Conservation (phyloP, 64 coral and sea anemone species). For the Orbicella faveolata region DNA sequence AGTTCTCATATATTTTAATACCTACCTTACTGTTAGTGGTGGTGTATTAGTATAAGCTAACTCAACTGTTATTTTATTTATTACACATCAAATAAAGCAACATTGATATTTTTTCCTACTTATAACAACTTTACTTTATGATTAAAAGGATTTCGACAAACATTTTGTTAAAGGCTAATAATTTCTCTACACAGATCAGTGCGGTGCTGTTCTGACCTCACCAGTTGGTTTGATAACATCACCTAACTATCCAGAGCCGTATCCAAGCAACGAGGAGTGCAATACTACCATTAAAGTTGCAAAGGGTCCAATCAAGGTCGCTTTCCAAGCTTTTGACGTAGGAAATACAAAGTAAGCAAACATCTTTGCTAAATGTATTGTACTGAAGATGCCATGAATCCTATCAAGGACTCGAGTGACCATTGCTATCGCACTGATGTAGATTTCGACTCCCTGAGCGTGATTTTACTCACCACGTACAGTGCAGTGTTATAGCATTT, state of each 20-base stretch:
- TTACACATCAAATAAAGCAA: no score
- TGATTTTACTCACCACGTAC: no score
- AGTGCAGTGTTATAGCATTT: no score
- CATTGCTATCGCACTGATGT: no score
- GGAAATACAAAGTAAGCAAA: conserved; percentile 77
- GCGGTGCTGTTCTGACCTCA: conserved; percentile 85
- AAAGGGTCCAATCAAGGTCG: conserved; percentile 84
- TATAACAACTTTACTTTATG: not conserved
- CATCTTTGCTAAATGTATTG: not conserved
- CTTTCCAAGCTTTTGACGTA: conserved; percentile 95
- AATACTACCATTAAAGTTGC: conserved; percentile 88
- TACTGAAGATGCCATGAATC: no score
- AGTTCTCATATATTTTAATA: no score
- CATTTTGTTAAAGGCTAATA: not conserved
- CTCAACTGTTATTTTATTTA: no score
- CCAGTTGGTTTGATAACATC: conserved; percentile 91
- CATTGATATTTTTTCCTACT: not conserved
- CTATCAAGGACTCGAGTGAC: no score
- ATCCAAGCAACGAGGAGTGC: conserved; percentile 92
- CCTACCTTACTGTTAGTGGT: no score
- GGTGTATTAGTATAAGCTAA: no score
- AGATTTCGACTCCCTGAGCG: no score
- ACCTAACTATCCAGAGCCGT: conserved; percentile 96
- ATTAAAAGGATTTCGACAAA: not conserved
- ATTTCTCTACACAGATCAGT: conserved; percentile 68